These are phyloP conservation scores for Epirrita christyi DNA, from an alignment of 2,888 invertebrate species.

Conservation along the genomic window DNA sequence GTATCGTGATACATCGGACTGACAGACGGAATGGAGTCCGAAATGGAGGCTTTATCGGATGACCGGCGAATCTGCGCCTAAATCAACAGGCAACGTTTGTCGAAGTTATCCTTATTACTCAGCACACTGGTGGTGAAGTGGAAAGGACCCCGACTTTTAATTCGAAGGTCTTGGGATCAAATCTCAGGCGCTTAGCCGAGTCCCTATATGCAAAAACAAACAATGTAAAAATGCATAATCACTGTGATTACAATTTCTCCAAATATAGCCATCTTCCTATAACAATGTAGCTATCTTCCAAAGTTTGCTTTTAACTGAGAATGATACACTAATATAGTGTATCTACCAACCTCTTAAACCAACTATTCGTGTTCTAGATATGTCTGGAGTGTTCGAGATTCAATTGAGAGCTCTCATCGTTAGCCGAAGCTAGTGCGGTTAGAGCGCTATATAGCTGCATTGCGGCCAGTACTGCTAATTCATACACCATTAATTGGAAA, in stretches of 20 bases:
- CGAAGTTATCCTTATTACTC: not conserved
- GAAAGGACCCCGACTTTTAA: no score
- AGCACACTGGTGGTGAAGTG: no score
- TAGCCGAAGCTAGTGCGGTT: constrained; percentile 11
- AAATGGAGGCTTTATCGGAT: constrained; percentile 16
- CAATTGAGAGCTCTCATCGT: constrained; percentile 24
- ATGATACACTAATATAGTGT: no score
- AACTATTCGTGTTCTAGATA: constrained; percentile 20
- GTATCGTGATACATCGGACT: constrained; percentile 16
- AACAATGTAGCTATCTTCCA: no score
- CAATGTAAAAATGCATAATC: no score
- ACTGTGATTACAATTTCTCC: no score
- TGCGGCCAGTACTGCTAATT: constrained; percentile 25
- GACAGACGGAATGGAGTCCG: constrained; percentile 3
- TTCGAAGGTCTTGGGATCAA: no score
- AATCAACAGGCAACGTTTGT: constrained; percentile 30
- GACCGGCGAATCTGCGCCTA: constrained; percentile 20
- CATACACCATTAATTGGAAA: constrained; percentile 17
- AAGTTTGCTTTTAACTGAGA: no score
- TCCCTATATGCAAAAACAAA: no score
- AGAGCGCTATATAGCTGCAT: constrained; percentile 17
- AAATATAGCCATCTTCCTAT: no score
- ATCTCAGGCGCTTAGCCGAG: no score
- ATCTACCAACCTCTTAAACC: not conserved
- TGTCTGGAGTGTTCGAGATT: constrained; percentile 14